Evolutionary conservation across 2,797 vertebrate genomes (phyloP).

Genomic region (Enteromius fasciolatus): DNA sequence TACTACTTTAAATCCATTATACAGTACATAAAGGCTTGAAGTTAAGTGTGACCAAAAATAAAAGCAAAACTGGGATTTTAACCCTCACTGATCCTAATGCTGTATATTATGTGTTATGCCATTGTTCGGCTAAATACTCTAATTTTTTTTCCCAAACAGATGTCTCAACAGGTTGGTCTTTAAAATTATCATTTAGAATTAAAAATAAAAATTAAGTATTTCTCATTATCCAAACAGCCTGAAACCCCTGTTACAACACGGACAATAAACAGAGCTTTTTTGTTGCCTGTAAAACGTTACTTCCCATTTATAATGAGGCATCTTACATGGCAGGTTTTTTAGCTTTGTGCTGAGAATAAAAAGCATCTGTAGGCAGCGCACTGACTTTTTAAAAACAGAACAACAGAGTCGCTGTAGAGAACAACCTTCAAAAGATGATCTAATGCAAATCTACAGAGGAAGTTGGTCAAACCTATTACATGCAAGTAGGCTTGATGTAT

Average conservation of each 20-base stretch:
- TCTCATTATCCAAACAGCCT: neutral
- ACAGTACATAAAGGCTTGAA: neutral
- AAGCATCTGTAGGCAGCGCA: neutral
- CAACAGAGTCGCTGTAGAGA: neutral
- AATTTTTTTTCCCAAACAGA: neutral
- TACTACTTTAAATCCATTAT: neutral
- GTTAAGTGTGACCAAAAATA: neutral
- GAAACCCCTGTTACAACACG: neutral
- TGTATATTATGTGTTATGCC: neutral
- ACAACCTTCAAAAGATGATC: neutral
- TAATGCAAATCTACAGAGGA: conserved; percentile 29
- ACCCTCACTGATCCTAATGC: neutral
- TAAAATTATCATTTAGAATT: neutral
- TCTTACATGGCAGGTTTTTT: neutral
- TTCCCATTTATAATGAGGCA: neutral
- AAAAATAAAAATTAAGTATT: neutral
- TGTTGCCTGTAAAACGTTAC: neutral
- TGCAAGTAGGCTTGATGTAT: neutral
- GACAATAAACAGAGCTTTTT: neutral
- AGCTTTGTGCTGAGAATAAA: neutral
- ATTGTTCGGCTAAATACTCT: neutral
- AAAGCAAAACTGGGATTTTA: too few relatives aligned
- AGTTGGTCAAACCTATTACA: conserved; percentile 19
- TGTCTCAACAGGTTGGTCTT: neutral
- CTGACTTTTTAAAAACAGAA: neutral